Evolutionary conservation across 2,888 invertebrate genomes (phyloP).

Genomic region (Noctuana brunneofusca): DNA sequence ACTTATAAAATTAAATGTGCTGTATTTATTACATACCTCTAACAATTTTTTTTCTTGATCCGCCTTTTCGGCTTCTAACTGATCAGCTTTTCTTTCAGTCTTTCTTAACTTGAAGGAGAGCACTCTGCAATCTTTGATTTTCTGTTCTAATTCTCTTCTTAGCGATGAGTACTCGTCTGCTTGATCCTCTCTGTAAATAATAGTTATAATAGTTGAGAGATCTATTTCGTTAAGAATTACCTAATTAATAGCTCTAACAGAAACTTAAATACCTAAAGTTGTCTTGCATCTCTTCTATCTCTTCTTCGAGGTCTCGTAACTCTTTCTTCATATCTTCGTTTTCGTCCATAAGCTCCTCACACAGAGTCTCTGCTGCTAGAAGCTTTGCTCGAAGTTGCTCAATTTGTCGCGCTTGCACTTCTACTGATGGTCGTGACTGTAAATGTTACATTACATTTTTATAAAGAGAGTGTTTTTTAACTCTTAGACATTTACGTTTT

Average conservation of each 20-base stretch:
- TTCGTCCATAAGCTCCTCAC: slow-evolving; percentile 97
- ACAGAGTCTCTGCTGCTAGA: slow-evolving; percentile 93
- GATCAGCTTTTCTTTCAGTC: slow-evolving; percentile 94
- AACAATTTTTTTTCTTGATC: slow-evolving; percentile 87
- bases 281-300: slow-evolving; percentile 99
- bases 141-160: slow-evolving; percentile 97
- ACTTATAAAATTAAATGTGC: background rate
- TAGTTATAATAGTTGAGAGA: background rate
- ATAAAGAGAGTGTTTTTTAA: background rate
- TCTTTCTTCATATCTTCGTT: slow-evolving; percentile 97
- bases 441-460: slow-evolving; percentile 28
- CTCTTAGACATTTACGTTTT: background rate
- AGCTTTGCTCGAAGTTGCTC: slow-evolving; percentile 92
- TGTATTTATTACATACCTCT: slow-evolving; percentile 64
- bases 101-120: slow-evolving; percentile 98
- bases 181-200: slow-evolving; percentile 92
- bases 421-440: slow-evolving; percentile 79
- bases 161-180: slow-evolving; percentile 97
- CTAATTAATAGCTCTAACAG: background rate
- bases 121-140: slow-evolving; percentile 98
- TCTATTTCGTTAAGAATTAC: background rate
- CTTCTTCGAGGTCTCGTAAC: slow-evolving; percentile 95
- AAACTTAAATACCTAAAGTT: slow-evolving; percentile 87
- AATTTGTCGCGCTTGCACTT: slow-evolving; percentile 82
- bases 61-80: slow-evolving; percentile 92